These are phyloP conservation scores for Synergus laeviventris DNA, from an alignment of 2,888 invertebrate species.

Conservation along the genomic window DNA sequence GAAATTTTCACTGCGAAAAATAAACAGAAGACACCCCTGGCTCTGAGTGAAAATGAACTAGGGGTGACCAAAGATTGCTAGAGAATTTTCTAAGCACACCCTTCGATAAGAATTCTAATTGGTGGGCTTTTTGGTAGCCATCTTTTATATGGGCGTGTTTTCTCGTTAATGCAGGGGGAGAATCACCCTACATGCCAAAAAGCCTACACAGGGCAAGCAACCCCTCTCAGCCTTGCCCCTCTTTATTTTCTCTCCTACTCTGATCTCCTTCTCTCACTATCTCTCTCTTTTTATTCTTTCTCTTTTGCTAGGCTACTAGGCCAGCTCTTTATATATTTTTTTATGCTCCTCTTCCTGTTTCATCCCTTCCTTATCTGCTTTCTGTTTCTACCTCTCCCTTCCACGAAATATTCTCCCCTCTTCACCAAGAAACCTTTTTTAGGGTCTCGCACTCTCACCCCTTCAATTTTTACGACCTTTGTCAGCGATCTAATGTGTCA, in stretches of 20 bases:
- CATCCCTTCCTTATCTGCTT: slow-evolving; percentile 41
- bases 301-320: slow-evolving; percentile 39
- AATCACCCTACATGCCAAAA: slow-evolving; percentile 68
- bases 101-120: slow-evolving; percentile 53
- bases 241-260: slow-evolving; percentile 45
- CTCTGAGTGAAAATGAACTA: slow-evolving; percentile 22
- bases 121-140: slow-evolving; percentile 56
- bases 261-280: slow-evolving; percentile 44
- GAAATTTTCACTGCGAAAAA: neutral
- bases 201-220: slow-evolving; percentile 48
- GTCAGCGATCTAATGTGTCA: slow-evolving; percentile 34
- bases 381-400: slow-evolving; percentile 12
- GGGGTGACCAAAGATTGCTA: slow-evolving; percentile 28
- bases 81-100: slow-evolving; percentile 47
- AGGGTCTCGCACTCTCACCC: slow-evolving; percentile 44
- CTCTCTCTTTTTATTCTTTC: slow-evolving; percentile 36
- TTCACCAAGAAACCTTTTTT: slow-evolving; percentile 1
- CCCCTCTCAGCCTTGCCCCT: slow-evolving; percentile 50
- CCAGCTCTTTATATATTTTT: slow-evolving; percentile 40
- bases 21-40: neutral
- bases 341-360: slow-evolving; percentile 37
- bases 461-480: slow-evolving; percentile 53
- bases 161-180: slow-evolving; percentile 61
- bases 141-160: slow-evolving; percentile 60
- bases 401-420: slow-evolving; percentile 27